These are phyloP conservation scores for Anastrepha obliqua DNA, from an alignment of 1,140 invertebrate genomes.

Conservation along the genomic window DNA sequence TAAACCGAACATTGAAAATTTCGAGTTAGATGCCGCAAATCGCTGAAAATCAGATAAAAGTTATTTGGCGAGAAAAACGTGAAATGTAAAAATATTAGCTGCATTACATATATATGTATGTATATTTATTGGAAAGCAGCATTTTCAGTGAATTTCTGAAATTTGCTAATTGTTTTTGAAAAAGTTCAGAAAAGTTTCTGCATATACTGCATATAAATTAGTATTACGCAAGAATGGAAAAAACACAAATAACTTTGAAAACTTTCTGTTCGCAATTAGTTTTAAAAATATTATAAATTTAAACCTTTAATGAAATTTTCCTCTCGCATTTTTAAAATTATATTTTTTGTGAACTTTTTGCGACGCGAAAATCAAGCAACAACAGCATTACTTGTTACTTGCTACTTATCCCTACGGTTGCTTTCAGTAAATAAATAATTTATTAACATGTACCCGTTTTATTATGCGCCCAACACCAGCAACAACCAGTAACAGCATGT, in stretches of 20 bases:
- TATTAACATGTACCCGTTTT: no score
- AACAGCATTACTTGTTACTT: no score
- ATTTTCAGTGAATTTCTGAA: background rate
- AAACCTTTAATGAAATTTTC: no score
- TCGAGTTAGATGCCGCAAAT: background rate
- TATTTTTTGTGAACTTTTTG: no score
- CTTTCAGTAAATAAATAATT: no score
- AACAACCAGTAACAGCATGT: no score
- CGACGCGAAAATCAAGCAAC: no score
- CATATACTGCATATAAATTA: background rate
- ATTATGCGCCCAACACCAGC: no score
- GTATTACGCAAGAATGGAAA: background rate
- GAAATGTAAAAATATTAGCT: background rate
- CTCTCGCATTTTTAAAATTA: no score
- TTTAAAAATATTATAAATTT: background rate
- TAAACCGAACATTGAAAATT: background rate
- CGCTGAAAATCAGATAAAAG: conserved; percentile 1
- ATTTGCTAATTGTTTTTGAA: background rate
- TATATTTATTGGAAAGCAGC: background rate
- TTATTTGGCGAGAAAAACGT: background rate
- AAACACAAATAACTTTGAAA: background rate
- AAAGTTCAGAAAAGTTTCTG: background rate
- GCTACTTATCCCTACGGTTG: no score
- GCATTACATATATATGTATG: background rate
- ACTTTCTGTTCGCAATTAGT: background rate